These are phyloP conservation scores for Arctopsyche grandis DNA, from an alignment of 1,140 invertebrate genomes.

Conservation along the genomic window DNA sequence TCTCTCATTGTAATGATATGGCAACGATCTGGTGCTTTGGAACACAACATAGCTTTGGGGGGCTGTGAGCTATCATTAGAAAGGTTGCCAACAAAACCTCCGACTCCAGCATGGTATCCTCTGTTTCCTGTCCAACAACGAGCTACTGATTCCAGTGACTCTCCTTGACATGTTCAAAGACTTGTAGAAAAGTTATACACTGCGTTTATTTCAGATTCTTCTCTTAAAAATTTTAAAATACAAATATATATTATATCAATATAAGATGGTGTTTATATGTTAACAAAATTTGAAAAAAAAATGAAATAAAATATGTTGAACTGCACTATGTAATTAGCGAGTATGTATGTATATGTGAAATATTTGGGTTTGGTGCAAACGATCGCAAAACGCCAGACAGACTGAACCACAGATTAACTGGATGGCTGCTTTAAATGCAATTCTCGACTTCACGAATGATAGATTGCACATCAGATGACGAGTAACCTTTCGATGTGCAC, in stretches of 20 bases:
- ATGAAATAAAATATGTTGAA: not conserved
- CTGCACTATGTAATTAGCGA: not conserved
- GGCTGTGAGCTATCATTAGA: constrained; percentile 87
- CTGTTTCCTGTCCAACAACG: constrained; percentile 83
- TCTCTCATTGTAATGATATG: constrained; percentile 89
- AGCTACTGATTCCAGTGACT: constrained; percentile 76
- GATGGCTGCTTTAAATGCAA: too few relatives aligned
- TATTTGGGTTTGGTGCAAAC: not conserved
- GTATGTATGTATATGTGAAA: constrained; percentile 11
- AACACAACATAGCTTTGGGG: constrained; percentile 88
- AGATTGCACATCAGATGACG: too few relatives aligned
- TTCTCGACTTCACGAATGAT: too few relatives aligned
- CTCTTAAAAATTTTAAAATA: not conserved
- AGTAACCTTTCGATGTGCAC: too few relatives aligned
- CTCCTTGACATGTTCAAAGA: constrained; percentile 68
- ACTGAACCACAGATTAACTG: too few relatives aligned
- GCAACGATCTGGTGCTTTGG: constrained; percentile 86
- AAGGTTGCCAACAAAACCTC: constrained; percentile 78
- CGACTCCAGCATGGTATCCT: constrained; percentile 89
- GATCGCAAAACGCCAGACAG: too few relatives aligned
- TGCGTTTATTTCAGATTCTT: not conserved
- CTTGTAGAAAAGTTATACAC: not conserved
- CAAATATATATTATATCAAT: not conserved
- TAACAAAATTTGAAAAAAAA: too few relatives aligned
- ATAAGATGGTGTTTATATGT: constrained; percentile 1